Percentiles rank a stretch among this genome's conserved stretches.
phyloP scores from a whole-genome alignment of 2,113 vertebrate genomes.

The Hippocampus barbouri region DNA sequence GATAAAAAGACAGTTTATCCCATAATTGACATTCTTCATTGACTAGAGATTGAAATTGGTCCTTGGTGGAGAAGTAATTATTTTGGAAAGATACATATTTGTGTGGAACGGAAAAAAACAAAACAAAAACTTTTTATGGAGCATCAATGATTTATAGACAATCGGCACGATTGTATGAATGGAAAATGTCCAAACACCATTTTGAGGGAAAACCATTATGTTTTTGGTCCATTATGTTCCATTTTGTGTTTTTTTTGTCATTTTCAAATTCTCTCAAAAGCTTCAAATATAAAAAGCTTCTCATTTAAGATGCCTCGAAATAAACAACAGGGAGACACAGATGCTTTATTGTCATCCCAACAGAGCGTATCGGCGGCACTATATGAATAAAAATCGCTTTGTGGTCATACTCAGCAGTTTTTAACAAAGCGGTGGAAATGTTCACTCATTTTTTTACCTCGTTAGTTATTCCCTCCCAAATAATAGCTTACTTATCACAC shows the following conservation, averaged over 20 bases:
- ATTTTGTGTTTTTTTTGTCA: neutral
- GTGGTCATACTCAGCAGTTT: neutral
- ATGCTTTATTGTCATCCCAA: neutral
- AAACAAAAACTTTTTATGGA: neutral
- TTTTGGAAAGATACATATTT: neutral
- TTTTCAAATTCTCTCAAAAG: neutral
- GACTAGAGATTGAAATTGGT: neutral
- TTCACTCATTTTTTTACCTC: neutral
- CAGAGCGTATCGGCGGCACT: neutral
- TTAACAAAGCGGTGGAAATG: neutral
- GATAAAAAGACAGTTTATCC: neutral
- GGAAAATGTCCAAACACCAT: neutral
- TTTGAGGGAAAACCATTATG: neutral
- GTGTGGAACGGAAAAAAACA: neutral
- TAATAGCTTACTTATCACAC: neutral
- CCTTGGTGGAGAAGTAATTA: neutral
- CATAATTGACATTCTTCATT: neutral
- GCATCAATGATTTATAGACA: neutral
- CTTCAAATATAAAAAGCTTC: neutral
- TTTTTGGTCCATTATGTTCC: neutral
- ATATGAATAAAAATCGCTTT: neutral
- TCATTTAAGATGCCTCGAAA: neutral
- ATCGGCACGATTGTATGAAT: too few species aligned
- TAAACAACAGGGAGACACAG: neutral
- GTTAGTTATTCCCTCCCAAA: neutral